phyloP scores from a whole-genome alignment of 2,113 vertebrate genomes.

The Vulpes ferrilata region DNA sequence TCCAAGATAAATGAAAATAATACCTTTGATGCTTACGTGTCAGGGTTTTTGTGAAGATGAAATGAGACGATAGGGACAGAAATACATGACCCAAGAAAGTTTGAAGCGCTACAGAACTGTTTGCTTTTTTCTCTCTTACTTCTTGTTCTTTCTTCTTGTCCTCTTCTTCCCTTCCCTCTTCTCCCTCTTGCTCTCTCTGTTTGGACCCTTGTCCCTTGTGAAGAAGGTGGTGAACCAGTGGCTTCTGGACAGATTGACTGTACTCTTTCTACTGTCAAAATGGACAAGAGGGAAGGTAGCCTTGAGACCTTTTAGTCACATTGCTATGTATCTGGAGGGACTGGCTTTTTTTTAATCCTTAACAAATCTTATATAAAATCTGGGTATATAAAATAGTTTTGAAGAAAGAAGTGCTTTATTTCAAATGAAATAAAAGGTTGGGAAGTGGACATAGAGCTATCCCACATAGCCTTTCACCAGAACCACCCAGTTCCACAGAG shows the following conservation, averaged over 20 bases:
- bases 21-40: background rate
- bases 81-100: background rate
- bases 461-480: background rate
- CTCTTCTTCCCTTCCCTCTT: background rate
- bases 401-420: background rate
- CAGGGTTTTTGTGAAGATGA: background rate
- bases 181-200: background rate
- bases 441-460: rapidly evolving
- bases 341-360: background rate
- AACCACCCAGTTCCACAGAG: background rate
- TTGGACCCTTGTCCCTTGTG: background rate
- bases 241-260: background rate
- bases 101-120: background rate
- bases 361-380: background rate
- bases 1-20: background rate
- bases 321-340: background rate
- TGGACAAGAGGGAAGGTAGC: background rate
- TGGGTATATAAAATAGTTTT: background rate
- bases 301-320: background rate
- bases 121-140: background rate
- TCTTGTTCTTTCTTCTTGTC: background rate
- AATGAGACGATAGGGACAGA: background rate
- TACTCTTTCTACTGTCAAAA: background rate
- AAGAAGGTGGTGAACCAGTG: background rate
- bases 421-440: background rate